Percentiles rank a stretch among this genome's conserved stretches.
Conservation (phyloP, 53 echinoderm and acorn worm species). For the Actinopyga echinites region DNA sequence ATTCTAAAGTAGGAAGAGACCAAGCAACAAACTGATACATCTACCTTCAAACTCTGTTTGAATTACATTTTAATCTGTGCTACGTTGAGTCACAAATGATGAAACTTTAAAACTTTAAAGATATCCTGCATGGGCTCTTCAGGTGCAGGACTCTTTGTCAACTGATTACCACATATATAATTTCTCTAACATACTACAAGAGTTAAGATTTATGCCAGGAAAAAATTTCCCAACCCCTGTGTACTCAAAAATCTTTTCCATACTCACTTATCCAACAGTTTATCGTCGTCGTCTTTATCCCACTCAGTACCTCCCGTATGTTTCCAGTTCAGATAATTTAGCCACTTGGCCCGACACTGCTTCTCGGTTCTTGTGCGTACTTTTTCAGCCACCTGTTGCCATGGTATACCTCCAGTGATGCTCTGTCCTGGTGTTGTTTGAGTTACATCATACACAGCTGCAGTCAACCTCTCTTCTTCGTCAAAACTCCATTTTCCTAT, state of each 20-base stretch:
- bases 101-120: too few species aligned
- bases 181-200: background rate
- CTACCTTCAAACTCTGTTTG: too few species aligned
- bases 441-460: conserved; percentile 77
- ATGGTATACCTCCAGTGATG: conserved; percentile 93
- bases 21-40: too few species aligned
- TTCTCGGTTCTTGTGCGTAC: conserved; percentile 92
- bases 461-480: conserved; percentile 75
- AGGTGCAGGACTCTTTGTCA: too few species aligned
- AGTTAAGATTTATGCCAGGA: background rate
- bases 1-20: background rate
- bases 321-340: conserved; percentile 98
- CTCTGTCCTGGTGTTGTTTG: conserved; percentile 82
- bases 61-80: too few species aligned
- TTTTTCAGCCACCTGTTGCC: conserved; percentile 87
- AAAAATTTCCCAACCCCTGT: background rate
- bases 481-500: conserved; percentile 84
- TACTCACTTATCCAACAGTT: conserved; percentile 77
- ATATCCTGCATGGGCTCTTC: too few species aligned
- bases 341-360: conserved; percentile 96
- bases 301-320: conserved; percentile 91
- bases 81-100: too few species aligned
- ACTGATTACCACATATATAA: too few species aligned
- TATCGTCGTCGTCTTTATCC: conserved; percentile 78
- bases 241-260: background rate